Evolutionary conservation across 1,140 invertebrate genomes (phyloP).

Genomic region (Apis cerana): DNA sequence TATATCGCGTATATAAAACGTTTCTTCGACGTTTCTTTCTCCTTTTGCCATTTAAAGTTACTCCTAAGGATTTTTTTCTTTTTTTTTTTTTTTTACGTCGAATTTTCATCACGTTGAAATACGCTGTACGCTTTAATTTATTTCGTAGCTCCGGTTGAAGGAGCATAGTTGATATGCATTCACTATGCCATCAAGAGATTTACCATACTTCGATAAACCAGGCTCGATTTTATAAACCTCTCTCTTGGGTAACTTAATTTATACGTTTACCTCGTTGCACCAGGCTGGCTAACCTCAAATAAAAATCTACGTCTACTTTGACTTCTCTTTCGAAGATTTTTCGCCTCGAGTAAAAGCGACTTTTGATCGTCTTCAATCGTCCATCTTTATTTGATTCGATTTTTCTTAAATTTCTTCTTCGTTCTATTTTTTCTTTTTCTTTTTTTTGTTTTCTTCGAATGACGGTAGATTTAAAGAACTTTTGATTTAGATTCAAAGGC

Average conservation of each 20-base stretch:
- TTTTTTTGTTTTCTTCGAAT: too few species aligned
- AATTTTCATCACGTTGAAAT: background rate
- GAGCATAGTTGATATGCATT: background rate
- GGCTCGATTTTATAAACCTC: background rate
- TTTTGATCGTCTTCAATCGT: too few species aligned
- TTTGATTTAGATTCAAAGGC: too few species aligned
- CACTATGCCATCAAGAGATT: background rate
- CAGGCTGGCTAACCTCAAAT: background rate
- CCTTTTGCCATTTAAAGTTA: too few species aligned
- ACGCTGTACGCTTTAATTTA: conserved; percentile 12
- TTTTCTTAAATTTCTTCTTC: too few species aligned
- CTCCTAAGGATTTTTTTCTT: too few species aligned
- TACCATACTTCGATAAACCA: background rate
- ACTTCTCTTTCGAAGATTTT: background rate
- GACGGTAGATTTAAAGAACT: too few species aligned
- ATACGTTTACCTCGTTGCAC: background rate
- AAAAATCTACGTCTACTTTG: background rate
- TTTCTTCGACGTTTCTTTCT: too few species aligned
- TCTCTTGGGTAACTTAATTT: background rate
- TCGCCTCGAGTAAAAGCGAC: background rate
- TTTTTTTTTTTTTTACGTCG: too few species aligned
- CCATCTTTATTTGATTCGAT: background rate
- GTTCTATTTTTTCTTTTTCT: too few species aligned
- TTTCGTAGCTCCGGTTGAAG: background rate
- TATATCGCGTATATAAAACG: background rate